Evolutionary conservation across 2,888 invertebrate genomes (phyloP), one percentile per base, ranked within the genome.

Genomic region (Pterostichus madidus): DNA sequence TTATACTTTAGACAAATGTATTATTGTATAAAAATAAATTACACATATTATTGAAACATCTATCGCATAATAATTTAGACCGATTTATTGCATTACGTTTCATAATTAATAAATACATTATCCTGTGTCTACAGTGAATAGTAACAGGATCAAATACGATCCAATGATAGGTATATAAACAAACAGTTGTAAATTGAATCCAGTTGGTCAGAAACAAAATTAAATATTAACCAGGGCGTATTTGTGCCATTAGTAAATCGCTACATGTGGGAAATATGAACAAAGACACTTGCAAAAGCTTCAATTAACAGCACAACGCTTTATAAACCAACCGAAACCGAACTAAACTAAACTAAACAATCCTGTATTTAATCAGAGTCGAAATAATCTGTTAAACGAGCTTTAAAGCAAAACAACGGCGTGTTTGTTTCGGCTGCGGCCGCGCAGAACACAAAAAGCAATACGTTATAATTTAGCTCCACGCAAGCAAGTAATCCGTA

Each of bases 321-420:
- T 52, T 75, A 59, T 59, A 46, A 71, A 71, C 46, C 31, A 71
- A 68, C 39, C 35, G 2, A 73, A 31, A 15, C 17, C 31, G 4
- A 59, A 59, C 59, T 15, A 15, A 59, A 59, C 68, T 24, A 11
- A 75, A 52, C 49, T 52, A 75, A 75, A 75, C 13, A 75, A 75
- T 75, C 52, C 39, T 77, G 76, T 76, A 76, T 76, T 76, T 76
- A 76, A 76, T 76, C 53, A 76, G 76, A 53, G 52, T 32, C 68
- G 32, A 68, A 68, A 68, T 68, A 68, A 68, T 68, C 68, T 68
- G 39, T 39, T 68, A 68, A 68, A 68, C 68, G 68, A 68, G 68
- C 68, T 59, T 59, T 59, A 59, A 39, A 68, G 13, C 39, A 68
- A 68, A 68, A 68, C 68, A 68, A 13, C 31, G 15, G n/a, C n/a